Evolutionary conservation across 2,888 invertebrate species (phyloP).

Genomic region (Stenichneumon culpator): DNA sequence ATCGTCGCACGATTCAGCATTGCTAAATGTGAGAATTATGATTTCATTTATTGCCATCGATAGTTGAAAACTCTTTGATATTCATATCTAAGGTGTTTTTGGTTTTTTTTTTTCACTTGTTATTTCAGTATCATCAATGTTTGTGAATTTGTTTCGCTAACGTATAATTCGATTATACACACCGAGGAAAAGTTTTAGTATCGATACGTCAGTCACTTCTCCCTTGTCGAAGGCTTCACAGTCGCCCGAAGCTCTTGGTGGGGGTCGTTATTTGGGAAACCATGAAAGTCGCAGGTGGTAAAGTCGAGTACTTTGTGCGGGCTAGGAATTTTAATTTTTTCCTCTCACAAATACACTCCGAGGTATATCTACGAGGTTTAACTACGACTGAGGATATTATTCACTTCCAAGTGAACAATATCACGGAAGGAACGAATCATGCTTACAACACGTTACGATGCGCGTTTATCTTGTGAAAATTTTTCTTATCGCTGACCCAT

Average conservation of each 20-base stretch:
- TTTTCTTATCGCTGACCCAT: conserved; percentile 56
- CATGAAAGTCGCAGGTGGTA: neutral
- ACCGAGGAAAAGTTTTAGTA: conserved; percentile 26
- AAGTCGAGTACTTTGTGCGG: conserved; percentile 1
- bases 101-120: neutral
- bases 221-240: conserved; percentile 49
- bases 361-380: conserved; percentile 24
- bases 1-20: conserved; percentile 26
- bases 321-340: neutral
- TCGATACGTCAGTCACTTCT: conserved; percentile 59
- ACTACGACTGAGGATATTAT: conserved; percentile 16
- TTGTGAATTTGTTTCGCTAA: conserved; percentile 33
- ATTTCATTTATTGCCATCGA: conserved; percentile 67
- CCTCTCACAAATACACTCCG: conserved; percentile 25
- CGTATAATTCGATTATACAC: conserved; percentile 56
- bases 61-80: conserved; percentile 60
- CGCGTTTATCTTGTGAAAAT: conserved; percentile 29
- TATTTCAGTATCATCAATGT: conserved; percentile 9
- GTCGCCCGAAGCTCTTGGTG: conserved; percentile 31
- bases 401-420: conserved; percentile 44
- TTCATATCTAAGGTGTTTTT: conserved; percentile 17
- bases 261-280: conserved; percentile 16
- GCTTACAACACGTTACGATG: conserved; percentile 22
- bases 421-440: conserved; percentile 27
- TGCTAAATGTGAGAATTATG: conserved; percentile 44